Evolutionary conservation across 2,888 invertebrate species (phyloP).

Genomic region (Lithophane ornitopus): DNA sequence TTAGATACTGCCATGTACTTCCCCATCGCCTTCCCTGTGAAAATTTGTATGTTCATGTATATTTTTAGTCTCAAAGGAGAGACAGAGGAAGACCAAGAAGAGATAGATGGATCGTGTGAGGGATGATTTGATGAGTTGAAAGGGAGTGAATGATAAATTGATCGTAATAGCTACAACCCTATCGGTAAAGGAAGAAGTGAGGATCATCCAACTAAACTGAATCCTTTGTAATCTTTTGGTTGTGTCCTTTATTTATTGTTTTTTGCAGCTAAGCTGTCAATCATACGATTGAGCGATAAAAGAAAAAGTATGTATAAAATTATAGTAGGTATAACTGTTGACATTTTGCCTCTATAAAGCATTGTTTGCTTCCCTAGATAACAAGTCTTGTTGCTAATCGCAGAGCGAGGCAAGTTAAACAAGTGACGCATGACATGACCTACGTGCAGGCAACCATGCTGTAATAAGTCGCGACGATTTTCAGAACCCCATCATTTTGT

Average conservation of each 20-base stretch:
- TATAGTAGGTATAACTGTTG: background rate
- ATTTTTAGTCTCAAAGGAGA: background rate
- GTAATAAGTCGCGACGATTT: background rate
- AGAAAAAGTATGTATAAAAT: background rate
- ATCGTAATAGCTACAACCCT: background rate
- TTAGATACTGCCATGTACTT: background rate
- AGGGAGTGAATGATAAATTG: background rate
- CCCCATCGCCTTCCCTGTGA: background rate
- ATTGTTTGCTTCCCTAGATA: conserved; percentile 6
- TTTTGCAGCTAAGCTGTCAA: background rate
- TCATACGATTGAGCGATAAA: background rate
- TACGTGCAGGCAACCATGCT: conserved; percentile 17
- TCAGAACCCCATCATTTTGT: no score
- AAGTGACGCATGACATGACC: conserved; percentile 28
- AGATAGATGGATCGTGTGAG: background rate
- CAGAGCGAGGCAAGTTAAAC: conserved; percentile 1
- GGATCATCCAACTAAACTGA: background rate
- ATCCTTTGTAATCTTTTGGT: background rate
- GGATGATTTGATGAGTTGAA: background rate
- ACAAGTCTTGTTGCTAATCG: background rate
- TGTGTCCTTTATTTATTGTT: background rate
- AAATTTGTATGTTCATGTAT: background rate
- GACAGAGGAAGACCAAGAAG: background rate
- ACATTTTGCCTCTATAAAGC: background rate
- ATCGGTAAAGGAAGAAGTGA: background rate